Percentiles rank a stretch among this genome's conserved stretches.
Evolutionary conservation across 2,113 vertebrate genomes (phyloP).

Genomic region (Benitochromis conjunctus): DNA sequence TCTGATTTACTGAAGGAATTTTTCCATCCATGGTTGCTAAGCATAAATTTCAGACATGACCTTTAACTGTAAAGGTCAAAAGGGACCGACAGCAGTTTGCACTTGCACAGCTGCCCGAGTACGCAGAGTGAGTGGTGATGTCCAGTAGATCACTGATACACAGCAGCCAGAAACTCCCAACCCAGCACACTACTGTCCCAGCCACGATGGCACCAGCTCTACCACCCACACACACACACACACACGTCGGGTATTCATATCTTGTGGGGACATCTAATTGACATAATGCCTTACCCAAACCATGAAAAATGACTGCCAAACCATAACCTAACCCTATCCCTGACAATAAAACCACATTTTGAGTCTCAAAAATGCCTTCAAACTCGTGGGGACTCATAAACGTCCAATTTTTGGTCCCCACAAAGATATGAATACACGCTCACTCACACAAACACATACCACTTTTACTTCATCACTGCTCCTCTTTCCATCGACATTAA

Average conservation of each 20-base stretch:
- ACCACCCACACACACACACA: not conserved
- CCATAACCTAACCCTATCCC: not conserved
- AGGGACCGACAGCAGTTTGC: not conserved
- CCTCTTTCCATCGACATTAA: constrained; percentile 51
- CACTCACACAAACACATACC: not conserved
- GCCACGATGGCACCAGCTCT: constrained; percentile 59
- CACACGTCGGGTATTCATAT: not conserved
- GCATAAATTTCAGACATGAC: not conserved
- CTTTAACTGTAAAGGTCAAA: constrained; percentile 6
- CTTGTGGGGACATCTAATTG: not conserved
- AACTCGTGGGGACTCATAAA: not conserved
- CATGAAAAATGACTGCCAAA: not conserved
- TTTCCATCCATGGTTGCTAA: not conserved
- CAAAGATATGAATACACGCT: not conserved
- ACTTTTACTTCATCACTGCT: not conserved
- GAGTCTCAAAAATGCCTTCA: not conserved
- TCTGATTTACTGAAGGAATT: not conserved
- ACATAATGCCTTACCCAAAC: not conserved
- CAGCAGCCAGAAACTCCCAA: not conserved
- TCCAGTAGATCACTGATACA: constrained; percentile 20
- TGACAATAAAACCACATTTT: not conserved
- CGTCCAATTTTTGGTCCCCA: not conserved
- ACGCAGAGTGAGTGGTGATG: not conserved
- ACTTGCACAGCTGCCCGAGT: not conserved
- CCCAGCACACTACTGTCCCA: not conserved